Percentiles rank a stretch among this genome's conserved stretches.
Evolutionary conservation across 2,888 invertebrate genomes (phyloP).

Genomic region (Pasiphila rectangulata): DNA sequence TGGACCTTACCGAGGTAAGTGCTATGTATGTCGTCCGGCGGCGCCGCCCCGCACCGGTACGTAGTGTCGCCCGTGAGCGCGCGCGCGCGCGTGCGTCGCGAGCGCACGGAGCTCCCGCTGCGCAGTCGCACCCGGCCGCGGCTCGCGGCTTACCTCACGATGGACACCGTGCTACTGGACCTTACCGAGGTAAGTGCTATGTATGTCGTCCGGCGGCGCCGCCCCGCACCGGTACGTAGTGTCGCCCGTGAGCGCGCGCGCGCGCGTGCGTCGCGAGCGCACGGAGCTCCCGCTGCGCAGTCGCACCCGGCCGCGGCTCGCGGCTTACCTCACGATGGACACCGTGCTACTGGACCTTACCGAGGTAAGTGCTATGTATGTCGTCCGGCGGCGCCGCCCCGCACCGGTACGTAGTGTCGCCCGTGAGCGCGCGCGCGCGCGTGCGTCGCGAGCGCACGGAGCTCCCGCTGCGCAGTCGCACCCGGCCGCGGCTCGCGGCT

Average conservation of each 20-base stretch:
- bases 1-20: constrained; percentile 88
- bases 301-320: constrained; percentile 88
- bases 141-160: constrained; percentile 89
- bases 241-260: constrained; percentile 91
- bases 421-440: constrained; percentile 92
- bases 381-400: constrained; percentile 67
- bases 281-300: constrained; percentile 92
- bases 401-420: constrained; percentile 89
- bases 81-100: constrained; percentile 92
- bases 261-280: constrained; percentile 93
- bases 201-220: constrained; percentile 69
- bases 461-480: constrained; percentile 89
- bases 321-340: constrained; percentile 90
- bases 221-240: constrained; percentile 86
- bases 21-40: too few species aligned
- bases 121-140: constrained; percentile 90
- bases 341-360: constrained; percentile 89
- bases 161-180: constrained; percentile 90
- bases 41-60: constrained; percentile 82
- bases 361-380: constrained; percentile 87
- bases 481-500: constrained; percentile 90
- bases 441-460: constrained; percentile 94
- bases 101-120: constrained; percentile 92
- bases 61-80: constrained; percentile 93
- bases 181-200: constrained; percentile 88